phyloP scores from a whole-genome alignment of 1,140 invertebrate species.

The Lucilia sericata region DNA sequence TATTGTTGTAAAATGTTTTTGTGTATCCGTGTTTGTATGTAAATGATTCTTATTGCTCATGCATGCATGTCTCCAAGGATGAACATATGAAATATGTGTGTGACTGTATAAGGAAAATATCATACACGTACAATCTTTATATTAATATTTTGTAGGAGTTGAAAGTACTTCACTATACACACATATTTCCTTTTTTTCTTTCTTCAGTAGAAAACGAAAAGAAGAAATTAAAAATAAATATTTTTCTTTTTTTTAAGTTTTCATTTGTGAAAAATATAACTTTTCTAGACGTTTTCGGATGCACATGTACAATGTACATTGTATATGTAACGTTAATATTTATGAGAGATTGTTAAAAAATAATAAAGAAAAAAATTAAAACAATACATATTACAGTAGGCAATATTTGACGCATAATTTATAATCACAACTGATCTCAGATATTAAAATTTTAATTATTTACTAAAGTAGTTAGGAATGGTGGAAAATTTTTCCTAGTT shows the following conservation, averaged over 20 bases:
- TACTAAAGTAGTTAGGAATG: no score
- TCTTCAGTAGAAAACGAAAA: background rate
- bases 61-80: background rate
- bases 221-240: conserved; percentile 40
- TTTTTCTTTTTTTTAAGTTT: background rate
- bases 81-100: no score
- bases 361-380: no score
- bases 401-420: no score
- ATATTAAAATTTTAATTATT: no score
- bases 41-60: background rate
- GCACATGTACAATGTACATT: background rate
- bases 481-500: no score
- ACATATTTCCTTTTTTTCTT: background rate
- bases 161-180: conserved; percentile 6
- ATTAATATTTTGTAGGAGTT: conserved; percentile 31
- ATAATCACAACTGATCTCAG: no score
- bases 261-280: conserved; percentile 1
- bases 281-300: background rate
- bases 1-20: background rate
- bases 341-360: background rate
- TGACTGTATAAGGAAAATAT: background rate
- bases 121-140: conserved; percentile 6
- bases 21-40: background rate
- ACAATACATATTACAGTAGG: no score
- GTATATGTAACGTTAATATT: background rate